Evolutionary conservation across 1,140 invertebrate species (phyloP).

Genomic region (Formica exsecta): DNA sequence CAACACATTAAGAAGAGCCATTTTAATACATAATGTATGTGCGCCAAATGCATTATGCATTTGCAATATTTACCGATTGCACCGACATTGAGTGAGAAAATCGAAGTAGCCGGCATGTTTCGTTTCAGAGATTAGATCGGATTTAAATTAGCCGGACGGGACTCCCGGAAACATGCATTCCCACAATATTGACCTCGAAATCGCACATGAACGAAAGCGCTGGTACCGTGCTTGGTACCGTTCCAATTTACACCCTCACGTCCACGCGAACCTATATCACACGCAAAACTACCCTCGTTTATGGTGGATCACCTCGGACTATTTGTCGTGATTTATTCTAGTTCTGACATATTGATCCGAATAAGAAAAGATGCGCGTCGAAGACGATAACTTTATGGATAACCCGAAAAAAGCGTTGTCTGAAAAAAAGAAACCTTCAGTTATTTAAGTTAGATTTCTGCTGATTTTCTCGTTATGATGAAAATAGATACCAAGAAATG

Average conservation of each 20-base stretch:
- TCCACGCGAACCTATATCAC: constrained; percentile 73
- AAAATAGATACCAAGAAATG: constrained; percentile 16
- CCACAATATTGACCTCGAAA: constrained; percentile 63
- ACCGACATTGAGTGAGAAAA: constrained; percentile 23
- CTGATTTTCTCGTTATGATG: not conserved
- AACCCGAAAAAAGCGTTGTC: not conserved
- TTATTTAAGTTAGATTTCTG: not conserved
- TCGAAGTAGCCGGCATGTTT: constrained; percentile 24
- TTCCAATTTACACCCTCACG: constrained; percentile 68
- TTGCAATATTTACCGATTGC: constrained; percentile 24
- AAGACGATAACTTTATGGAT: not conserved
- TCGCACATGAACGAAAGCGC: constrained; percentile 61
- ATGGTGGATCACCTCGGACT: constrained; percentile 27
- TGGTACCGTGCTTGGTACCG: constrained; percentile 79
- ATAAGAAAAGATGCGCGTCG: constrained; percentile 29
- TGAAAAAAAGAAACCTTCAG: not conserved
- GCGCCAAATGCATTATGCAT: constrained; percentile 36
- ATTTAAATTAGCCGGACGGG: constrained; percentile 33
- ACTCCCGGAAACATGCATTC: constrained; percentile 45
- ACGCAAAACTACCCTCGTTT: constrained; percentile 57
- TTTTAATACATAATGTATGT: constrained; percentile 27
- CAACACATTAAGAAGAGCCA: not conserved
- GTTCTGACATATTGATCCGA: constrained; percentile 48
- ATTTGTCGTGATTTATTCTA: constrained; percentile 63
- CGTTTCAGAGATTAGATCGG: constrained; percentile 41